phyloP scores from a whole-genome alignment of 1,140 invertebrate species.

The Rhopalosiphum padi region DNA sequence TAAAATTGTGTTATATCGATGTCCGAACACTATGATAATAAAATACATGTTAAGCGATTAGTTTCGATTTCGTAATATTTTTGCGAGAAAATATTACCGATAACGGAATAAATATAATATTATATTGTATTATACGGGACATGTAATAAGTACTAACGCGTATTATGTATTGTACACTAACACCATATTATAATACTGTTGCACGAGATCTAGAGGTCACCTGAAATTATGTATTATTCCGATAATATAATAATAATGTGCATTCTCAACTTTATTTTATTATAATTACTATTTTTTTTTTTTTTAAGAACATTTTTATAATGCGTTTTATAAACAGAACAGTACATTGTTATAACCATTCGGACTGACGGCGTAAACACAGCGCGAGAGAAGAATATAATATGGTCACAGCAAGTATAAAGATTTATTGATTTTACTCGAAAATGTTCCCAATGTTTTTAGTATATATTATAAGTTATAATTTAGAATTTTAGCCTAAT shows the following conservation, averaged over 20 bases:
- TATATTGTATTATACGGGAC: not conserved
- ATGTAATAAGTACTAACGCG: not conserved
- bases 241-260: not conserved
- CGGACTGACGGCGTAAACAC: not conserved
- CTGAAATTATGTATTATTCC: constrained; percentile 10
- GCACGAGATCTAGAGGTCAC: not conserved
- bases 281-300: not conserved
- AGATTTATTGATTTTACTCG: not conserved
- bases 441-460: not conserved
- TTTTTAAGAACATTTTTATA: not conserved
- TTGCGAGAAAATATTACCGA: not conserved
- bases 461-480: not conserved
- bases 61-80: not conserved
- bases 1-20: not conserved
- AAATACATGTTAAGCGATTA: not conserved
- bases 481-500: not conserved
- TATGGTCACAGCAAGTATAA: not conserved
- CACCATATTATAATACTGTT: not conserved
- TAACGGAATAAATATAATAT: not conserved
- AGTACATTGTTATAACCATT: not conserved
- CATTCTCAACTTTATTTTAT: not conserved
- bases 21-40: not conserved
- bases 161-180: not conserved
- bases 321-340: not conserved
- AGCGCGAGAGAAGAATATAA: not conserved